Conservation (phyloP, 1,140 invertebrate genomes). For the Elymnias hypermnestra region DNA sequence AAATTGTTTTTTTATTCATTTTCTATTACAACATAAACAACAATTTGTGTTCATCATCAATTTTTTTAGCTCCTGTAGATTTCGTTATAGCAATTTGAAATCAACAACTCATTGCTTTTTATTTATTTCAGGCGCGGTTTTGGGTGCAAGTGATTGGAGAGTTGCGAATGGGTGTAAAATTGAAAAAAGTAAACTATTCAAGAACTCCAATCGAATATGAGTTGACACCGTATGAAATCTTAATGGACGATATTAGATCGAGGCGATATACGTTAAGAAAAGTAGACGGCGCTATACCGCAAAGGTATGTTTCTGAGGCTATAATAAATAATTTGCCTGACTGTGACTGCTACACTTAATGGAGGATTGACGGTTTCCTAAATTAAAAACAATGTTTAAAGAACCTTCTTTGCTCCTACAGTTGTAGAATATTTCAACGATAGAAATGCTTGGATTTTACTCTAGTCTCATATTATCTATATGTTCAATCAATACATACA, state of each 20-base stretch:
- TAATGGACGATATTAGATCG: conserved; percentile 96
- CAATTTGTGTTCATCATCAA: too few relatives aligned
- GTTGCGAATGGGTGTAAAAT: conserved; percentile 86
- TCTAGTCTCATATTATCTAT: too few relatives aligned
- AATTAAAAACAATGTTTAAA: too few relatives aligned
- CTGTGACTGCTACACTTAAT: too few relatives aligned
- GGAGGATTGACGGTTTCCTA: too few relatives aligned
- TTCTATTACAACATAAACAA: too few relatives aligned
- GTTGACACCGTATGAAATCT: conserved; percentile 97
- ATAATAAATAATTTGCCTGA: too few relatives aligned
- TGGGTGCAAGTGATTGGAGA: conserved; percentile 98
- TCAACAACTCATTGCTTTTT: conserved; percentile 18
- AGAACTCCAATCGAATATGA: conserved; percentile 90
- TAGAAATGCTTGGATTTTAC: too few relatives aligned
- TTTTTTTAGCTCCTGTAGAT: conserved; percentile 3
- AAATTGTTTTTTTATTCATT: too few relatives aligned
- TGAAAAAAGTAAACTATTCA: conserved; percentile 91
- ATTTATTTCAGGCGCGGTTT: conserved; percentile 85
- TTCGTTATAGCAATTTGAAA: conserved; percentile 10
- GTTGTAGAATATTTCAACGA: too few relatives aligned
- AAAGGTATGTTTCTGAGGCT: conserved; percentile 36
- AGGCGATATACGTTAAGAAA: conserved; percentile 90
- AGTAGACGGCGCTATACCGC: conserved; percentile 89
- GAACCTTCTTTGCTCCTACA: too few relatives aligned
- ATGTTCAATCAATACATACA: too few relatives aligned